phyloP scores from a whole-genome alignment of 2,797 vertebrate species.

The Taenioides sp. region DNA sequence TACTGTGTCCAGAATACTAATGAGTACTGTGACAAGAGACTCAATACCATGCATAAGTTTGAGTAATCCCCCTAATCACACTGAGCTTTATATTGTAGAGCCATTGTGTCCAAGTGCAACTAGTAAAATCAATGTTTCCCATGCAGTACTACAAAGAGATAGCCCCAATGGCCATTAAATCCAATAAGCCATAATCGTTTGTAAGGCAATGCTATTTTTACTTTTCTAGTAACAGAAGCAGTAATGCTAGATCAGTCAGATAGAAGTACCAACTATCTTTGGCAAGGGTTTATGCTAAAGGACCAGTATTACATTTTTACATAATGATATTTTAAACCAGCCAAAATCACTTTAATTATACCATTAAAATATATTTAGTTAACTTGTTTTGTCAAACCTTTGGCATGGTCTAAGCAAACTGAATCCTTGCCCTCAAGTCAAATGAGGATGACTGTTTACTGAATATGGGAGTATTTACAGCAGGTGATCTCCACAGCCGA shows the following conservation, averaged over 20 bases:
- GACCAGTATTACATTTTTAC: too few relatives aligned
- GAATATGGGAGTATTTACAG: conserved; percentile 6
- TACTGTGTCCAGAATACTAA: conserved; percentile 24
- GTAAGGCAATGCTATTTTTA: too few relatives aligned
- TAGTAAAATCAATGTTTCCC: neutral
- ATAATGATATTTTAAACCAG: too few relatives aligned
- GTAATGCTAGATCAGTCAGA: too few relatives aligned
- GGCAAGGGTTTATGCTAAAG: too few relatives aligned
- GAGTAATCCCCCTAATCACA: neutral
- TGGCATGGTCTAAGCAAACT: neutral
- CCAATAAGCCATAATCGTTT: neutral
- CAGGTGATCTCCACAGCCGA: conserved; percentile 12
- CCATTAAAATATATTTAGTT: too few relatives aligned
- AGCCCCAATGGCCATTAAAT: neutral
- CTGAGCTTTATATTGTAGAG: neutral
- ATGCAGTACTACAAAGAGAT: neutral
- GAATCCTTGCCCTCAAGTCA: neutral
- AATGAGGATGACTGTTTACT: conserved; percentile 2
- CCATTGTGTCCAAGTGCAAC: neutral
- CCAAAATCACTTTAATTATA: too few relatives aligned
- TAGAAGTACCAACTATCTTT: too few relatives aligned
- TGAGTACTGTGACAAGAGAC: conserved; percentile 1
- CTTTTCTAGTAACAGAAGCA: too few relatives aligned
- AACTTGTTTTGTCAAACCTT: too few relatives aligned
- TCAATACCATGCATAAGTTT: neutral